Evolutionary conservation across 53 echinoderm and acorn worm species (phyloP), one percentile per base, ranked within the genome.

Genomic region (Crossaster papposus): DNA sequence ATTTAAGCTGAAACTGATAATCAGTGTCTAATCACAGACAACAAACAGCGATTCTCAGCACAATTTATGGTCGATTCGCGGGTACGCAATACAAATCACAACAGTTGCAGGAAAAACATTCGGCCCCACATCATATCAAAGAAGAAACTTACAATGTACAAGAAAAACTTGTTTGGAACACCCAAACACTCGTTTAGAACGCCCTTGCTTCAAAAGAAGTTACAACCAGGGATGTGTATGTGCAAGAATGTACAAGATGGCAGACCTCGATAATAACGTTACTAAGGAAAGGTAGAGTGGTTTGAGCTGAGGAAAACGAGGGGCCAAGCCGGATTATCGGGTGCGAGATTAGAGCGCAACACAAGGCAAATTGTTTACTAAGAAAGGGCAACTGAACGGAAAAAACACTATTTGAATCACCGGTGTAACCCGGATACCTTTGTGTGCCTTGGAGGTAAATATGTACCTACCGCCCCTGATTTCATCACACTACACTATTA

Each of bases 231-330:
- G 36, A 14, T 17, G 51, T 85, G 85, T 71, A 85, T 85, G 85
- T 72, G 73, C 72, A 72, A 85, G 85, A 85, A 72, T 85, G 72
- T 72, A 85, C 85, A 85, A 85, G 73, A 85, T 85, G 72, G 85
- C 52, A 14, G 24, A n/a, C 53, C 36, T 26, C 52, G 85, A 85
- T 85, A 54, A 85, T 28, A 14, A 20, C 54, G 85, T 85, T 85
- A 51, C 85, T 85, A 54, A 52, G 85, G 51, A 32, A 52, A 70
- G 14, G 51, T n/a, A 0, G 51, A 85, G 73, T 85, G 50, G 22
- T 36, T 68, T 23, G 54, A 33, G 35, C 22, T 33, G 83, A 13
- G 44, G 65, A 83, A 34, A 44, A 18, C 22, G 70, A 44, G 70
- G 70, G 83, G 68, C 70, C 36, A 44, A 26, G 6, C 28, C 6